Percentiles rank a stretch among this genome's conserved stretches.
Conservation (phyloP, 2,888 invertebrate genomes). For the Tribolium freemani region DNA sequence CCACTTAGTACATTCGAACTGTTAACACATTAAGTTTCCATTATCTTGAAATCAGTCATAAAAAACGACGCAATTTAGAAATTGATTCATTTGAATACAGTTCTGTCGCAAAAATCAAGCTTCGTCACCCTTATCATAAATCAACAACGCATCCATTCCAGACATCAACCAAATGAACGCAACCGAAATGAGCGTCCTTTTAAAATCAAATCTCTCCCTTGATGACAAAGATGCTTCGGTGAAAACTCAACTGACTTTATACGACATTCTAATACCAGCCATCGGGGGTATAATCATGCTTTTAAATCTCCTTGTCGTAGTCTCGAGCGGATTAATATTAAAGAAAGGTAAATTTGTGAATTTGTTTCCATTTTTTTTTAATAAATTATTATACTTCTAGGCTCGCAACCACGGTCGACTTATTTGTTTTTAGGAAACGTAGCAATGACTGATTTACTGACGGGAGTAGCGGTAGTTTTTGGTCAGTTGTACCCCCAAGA, state of each 20-base stretch:
- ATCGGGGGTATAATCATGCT: conserved; percentile 72
- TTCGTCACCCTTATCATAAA: conserved; percentile 4
- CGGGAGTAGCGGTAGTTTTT: conserved; percentile 73
- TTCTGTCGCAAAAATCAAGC: too few relatives aligned
- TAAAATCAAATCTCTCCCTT: conserved; percentile 38
- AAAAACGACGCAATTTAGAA: neutral
- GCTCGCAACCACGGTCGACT: conserved; percentile 75
- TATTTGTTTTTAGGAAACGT: conserved; percentile 78
- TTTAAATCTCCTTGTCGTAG: conserved; percentile 74
- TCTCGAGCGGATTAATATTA: conserved; percentile 77
- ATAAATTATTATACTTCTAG: conserved; percentile 62
- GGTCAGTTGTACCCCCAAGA: conserved; percentile 68
- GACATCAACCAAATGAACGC: conserved; percentile 1
- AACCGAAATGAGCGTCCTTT: conserved; percentile 10
- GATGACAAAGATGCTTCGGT: conserved; percentile 39
- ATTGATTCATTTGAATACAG: neutral
- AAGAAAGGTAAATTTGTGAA: conserved; percentile 70
- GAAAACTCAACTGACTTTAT: conserved; percentile 68
- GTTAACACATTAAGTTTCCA: too few relatives aligned
- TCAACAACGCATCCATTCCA: conserved; percentile 28
- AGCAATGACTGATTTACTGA: conserved; percentile 75
- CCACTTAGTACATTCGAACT: too few relatives aligned
- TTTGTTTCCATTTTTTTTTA: neutral
- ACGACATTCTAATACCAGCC: conserved; percentile 72
- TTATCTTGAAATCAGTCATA: too few relatives aligned